Conservation (phyloP, 2,888 invertebrate genomes). For the Eurytoma adleriae region DNA sequence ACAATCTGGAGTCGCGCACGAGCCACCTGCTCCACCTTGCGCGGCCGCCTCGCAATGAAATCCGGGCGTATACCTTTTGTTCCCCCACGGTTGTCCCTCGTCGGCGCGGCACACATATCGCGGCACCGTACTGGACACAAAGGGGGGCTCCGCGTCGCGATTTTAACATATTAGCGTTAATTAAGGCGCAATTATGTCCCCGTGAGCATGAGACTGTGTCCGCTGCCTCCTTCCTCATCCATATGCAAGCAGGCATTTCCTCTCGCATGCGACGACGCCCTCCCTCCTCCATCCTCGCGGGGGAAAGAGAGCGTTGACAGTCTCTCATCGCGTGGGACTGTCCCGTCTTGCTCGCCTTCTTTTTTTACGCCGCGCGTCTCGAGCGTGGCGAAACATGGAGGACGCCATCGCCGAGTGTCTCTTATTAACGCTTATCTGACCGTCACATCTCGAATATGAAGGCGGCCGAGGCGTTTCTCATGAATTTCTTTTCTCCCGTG, state of each 20-base stretch:
- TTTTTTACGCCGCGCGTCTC: conserved; percentile 17
- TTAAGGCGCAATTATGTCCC: conserved; percentile 76
- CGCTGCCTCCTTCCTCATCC: conserved; percentile 70
- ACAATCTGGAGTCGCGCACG: neutral
- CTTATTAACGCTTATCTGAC: conserved; percentile 49
- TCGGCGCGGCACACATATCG: conserved; percentile 2
- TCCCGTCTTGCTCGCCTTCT: conserved; percentile 24
- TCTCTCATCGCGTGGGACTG: conserved; percentile 57
- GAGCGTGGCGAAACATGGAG: conserved; percentile 38
- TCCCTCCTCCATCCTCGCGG: conserved; percentile 18
- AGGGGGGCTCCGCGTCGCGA: conserved; percentile 64
- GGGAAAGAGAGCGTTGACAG: conserved; percentile 64
- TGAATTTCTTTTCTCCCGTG: conserved; percentile 46
- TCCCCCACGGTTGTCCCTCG: conserved; percentile 4
- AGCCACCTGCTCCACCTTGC: conserved; percentile 39
- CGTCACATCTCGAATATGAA: conserved; percentile 39
- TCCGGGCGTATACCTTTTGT: conserved; percentile 35
- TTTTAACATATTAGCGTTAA: conserved; percentile 76
- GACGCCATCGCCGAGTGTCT: conserved; percentile 20
- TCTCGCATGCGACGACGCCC: conserved; percentile 57
- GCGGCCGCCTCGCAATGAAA: neutral
- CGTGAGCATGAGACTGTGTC: conserved; percentile 73
- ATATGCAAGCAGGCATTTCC: conserved; percentile 73
- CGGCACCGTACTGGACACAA: conserved; percentile 18
- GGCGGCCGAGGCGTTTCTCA: conserved; percentile 31